These are phyloP conservation scores for Drosophila azteca DNA, from an alignment of 1,140 invertebrate species.

Conservation along the genomic window DNA sequence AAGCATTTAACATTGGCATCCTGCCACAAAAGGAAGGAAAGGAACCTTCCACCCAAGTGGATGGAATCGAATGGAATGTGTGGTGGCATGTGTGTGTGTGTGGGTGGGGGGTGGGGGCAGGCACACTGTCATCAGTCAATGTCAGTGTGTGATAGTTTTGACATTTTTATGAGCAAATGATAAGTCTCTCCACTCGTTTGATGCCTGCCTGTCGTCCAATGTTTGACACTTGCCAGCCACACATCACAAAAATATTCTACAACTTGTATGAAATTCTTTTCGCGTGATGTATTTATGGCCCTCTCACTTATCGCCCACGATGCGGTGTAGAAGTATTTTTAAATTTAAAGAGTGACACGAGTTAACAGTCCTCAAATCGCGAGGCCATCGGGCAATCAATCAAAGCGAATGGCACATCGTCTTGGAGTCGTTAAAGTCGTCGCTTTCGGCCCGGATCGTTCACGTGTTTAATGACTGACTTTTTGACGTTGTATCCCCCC, in stretches of 20 bases:
- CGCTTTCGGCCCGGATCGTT: conserved; percentile 19
- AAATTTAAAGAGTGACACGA: conserved; percentile 55
- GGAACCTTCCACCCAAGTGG: conserved; percentile 21
- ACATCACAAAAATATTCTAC: conserved; percentile 34
- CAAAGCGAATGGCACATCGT: conserved; percentile 44
- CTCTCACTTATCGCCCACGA: conserved; percentile 47
- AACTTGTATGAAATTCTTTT: conserved; percentile 19
- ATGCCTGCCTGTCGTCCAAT: conserved; percentile 69
- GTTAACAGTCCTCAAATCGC: conserved; percentile 46
- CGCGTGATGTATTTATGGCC: conserved; percentile 62
- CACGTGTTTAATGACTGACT: conserved; percentile 31
- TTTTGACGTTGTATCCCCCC: conserved; percentile 15
- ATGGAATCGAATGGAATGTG: conserved; percentile 30
- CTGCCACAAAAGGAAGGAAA: conserved; percentile 18
- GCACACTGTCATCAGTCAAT: conserved; percentile 72
- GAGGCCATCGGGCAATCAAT: conserved; percentile 51
- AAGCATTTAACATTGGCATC: conserved; percentile 76
- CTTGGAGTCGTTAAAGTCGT: conserved; percentile 34
- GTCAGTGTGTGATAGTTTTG: conserved; percentile 76
- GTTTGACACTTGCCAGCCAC: conserved; percentile 74
- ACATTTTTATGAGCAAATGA: conserved; percentile 81
- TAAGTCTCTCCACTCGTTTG: conserved; percentile 59
- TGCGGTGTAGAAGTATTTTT: conserved; percentile 32
- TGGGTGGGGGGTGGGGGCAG: too few relatives aligned
- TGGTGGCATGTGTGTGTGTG: too few relatives aligned